A percentile compares a stretch with the other conserved stretches of the same genome.
Conservation (phyloP, 2,888 invertebrate genomes). For the Clusia tigrina region DNA sequence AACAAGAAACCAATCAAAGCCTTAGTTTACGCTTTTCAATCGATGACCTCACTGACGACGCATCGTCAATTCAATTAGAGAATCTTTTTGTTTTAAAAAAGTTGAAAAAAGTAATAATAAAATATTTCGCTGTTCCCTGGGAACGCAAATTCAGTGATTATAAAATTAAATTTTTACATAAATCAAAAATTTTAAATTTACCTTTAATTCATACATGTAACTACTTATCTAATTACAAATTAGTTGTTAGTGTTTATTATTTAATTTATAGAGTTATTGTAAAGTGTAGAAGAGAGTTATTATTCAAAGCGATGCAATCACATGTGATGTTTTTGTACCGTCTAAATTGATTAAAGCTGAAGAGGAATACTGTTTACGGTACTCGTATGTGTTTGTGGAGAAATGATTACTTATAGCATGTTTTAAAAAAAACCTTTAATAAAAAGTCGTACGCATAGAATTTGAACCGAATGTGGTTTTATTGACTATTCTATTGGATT, state of each 20-base stretch:
- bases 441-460: constrained; percentile 52
- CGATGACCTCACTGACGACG: neutral
- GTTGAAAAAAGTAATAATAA: too few relatives aligned
- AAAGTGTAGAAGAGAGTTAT: too few relatives aligned
- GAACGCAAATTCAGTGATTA: neutral
- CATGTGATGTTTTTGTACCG: too few relatives aligned
- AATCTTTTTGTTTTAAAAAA: neutral
- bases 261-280: constrained; percentile 2
- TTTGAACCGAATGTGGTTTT: constrained; percentile 9
- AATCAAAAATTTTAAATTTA: neutral
- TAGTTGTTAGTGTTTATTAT: constrained; percentile 2
- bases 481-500: neutral
- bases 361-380: constrained; percentile 13
- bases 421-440: constrained; percentile 29
- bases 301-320: too few relatives aligned
- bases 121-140: neutral
- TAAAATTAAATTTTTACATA: neutral
- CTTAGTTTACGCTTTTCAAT: constrained; percentile 3
- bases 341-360: too few relatives aligned
- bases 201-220: neutral
- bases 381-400: neutral
- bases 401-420: neutral
- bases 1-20: too few relatives aligned
- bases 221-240: neutral
- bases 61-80: neutral